Evolutionary conservation across 2,888 invertebrate species (phyloP).

Genomic region (Lepidocyrtinus sp.): DNA sequence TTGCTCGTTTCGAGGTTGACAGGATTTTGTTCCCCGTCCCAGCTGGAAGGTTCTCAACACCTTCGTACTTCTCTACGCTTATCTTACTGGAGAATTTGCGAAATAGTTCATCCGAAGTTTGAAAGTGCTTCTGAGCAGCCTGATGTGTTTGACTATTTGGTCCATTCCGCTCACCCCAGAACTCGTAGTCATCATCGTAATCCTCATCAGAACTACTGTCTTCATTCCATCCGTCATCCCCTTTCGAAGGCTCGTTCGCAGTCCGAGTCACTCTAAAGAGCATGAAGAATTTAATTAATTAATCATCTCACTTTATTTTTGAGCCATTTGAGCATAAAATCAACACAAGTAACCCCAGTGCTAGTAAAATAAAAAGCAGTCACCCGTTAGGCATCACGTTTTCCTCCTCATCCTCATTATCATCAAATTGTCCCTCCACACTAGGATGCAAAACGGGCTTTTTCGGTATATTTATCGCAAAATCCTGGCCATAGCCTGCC

Average conservation of each 20-base stretch:
- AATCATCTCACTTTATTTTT: background rate
- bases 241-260: too few relatives aligned
- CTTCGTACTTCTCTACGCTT: slow-evolving; percentile 86
- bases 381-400: background rate
- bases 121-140: slow-evolving; percentile 71
- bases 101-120: slow-evolving; percentile 86
- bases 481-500: slow-evolving; percentile 16
- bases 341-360: background rate
- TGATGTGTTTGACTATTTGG: slow-evolving; percentile 61
- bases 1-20: slow-evolving; percentile 79
- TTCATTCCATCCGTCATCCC: slow-evolving; percentile 49
- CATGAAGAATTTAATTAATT: background rate
- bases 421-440: slow-evolving; percentile 54
- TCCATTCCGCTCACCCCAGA: slow-evolving; percentile 59
- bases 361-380: background rate
- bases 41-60: slow-evolving; percentile 76
- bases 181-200: slow-evolving; percentile 56
- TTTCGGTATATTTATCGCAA: background rate
- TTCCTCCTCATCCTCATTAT: slow-evolving; percentile 32
- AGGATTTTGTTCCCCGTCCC: slow-evolving; percentile 83
- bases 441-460: background rate
- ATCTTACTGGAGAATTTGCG: slow-evolving; percentile 86
- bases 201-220: slow-evolving; percentile 39
- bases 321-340: background rate
- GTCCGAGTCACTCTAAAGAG: slow-evolving; percentile 18